A percentile compares a stretch with the other conserved stretches of the same genome.
Evolutionary conservation across 2,888 invertebrate genomes (phyloP).

Genomic region (Zaprionus obscuricornis): DNA sequence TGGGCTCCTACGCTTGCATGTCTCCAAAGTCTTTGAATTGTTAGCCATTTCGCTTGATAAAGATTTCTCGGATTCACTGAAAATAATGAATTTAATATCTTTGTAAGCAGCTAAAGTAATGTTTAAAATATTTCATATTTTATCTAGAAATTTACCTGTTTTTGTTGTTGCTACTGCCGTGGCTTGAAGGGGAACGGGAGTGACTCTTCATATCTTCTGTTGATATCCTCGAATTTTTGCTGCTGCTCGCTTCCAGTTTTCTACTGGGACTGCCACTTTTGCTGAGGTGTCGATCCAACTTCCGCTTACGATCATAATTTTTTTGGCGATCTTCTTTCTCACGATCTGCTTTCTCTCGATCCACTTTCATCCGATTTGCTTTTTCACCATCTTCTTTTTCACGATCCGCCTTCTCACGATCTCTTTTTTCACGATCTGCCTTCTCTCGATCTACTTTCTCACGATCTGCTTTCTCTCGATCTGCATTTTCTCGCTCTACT

Average conservation of each 20-base stretch:
- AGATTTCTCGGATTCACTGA: slow-evolving; percentile 18
- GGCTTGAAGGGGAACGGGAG: slow-evolving; percentile 24
- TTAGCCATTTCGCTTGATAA: neutral
- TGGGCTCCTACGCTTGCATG: neutral
- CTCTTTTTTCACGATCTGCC: no score
- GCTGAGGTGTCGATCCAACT: neutral
- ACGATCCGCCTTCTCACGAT: no score
- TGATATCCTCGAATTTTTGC: neutral
- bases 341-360: no score
- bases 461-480: no score
- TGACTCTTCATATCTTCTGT: slow-evolving; percentile 3
- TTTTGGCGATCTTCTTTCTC: no score
- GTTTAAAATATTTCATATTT: neutral
- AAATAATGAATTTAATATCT: slow-evolving; percentile 13
- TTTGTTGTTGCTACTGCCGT: slow-evolving; percentile 8
- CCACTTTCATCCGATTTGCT: no score
- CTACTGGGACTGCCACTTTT: slow-evolving; percentile 6
- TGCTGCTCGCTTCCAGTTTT: neutral
- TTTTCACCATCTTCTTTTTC: no score
- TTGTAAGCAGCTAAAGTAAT: slow-evolving; percentile 10
- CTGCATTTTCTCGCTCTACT: no score
- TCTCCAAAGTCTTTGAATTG: neutral
- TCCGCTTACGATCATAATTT: neutral
- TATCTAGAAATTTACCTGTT: slow-evolving; percentile 26
- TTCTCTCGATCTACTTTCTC: no score